A percentile compares a stretch with the other conserved stretches of the same genome.
Evolutionary conservation across 2,797 vertebrate species (phyloP).

Genomic region (Aeoliscus strigatus): DNA sequence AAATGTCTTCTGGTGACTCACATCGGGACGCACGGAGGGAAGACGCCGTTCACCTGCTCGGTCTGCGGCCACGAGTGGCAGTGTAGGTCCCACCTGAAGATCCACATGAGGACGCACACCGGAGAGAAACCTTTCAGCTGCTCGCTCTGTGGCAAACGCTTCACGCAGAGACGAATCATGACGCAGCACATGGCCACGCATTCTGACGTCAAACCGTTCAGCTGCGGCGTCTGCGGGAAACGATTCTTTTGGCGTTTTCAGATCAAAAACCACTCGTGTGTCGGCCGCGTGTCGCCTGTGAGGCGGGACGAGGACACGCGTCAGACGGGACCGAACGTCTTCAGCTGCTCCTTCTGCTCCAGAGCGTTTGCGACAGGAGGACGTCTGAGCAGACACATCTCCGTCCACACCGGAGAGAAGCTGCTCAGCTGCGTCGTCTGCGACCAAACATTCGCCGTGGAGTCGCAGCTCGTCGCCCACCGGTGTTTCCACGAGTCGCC

Average conservation of each 20-base stretch:
- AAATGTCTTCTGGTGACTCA: too few relatives aligned
- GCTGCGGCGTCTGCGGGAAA: conserved; percentile 4
- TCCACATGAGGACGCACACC: conserved; percentile 4
- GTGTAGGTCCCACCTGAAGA: background rate
- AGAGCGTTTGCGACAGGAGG: conserved; percentile 23
- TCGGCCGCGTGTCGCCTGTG: background rate
- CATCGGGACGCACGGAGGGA: background rate
- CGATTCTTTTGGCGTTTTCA: conserved; percentile 32
- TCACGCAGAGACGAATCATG: background rate
- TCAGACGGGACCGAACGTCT: background rate
- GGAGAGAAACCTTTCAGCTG: background rate
- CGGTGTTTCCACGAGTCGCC: background rate
- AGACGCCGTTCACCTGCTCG: background rate
- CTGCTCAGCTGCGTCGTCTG: conserved; percentile 15
- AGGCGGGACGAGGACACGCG: background rate
- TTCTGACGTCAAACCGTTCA: conserved; percentile 4
- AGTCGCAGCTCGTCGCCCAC: conserved; percentile 3
- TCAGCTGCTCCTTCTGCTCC: conserved; percentile 23
- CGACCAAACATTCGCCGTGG: conserved; percentile 4
- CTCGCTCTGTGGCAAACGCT: conserved; percentile 1
- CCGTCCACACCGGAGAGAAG: conserved; percentile 23
- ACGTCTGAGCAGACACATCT: conserved; percentile 16
- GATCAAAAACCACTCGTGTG: conserved; percentile 28
- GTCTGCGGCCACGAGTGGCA: background rate
- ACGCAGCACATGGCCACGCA: conserved; percentile 3